These are phyloP conservation scores for Zaprionus bogoriensis DNA, from an alignment of 2,888 invertebrate genomes.

Conservation along the genomic window DNA sequence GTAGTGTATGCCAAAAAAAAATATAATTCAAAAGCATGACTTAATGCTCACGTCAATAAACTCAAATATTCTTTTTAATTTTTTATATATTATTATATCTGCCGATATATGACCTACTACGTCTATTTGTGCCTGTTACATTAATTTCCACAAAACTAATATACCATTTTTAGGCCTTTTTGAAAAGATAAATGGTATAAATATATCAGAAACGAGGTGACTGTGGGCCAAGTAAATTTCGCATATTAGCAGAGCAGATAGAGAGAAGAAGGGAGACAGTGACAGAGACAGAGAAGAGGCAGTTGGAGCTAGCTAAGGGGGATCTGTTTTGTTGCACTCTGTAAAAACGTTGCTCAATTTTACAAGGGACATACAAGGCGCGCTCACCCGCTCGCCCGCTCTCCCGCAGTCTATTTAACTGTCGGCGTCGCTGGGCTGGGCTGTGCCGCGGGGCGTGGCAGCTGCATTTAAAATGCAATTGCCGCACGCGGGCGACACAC, in stretches of 20 bases:
- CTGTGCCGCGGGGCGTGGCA: slow-evolving; percentile 50
- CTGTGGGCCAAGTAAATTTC: slow-evolving; percentile 61
- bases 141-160: no score
- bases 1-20: no score
- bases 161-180: no score
- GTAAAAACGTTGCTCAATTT: slow-evolving; percentile 63
- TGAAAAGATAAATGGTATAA: no score
- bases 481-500: slow-evolving; percentile 30
- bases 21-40: no score
- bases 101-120: no score
- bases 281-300: neutral
- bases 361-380: slow-evolving; percentile 29
- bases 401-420: slow-evolving; percentile 44
- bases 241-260: slow-evolving; percentile 58
- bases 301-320: neutral
- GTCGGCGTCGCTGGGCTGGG: slow-evolving; percentile 10
- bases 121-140: no score
- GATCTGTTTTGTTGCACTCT: slow-evolving; percentile 48
- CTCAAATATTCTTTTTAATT: no score
- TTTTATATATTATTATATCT: no score
- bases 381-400: slow-evolving; percentile 1
- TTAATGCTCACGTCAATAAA: no score
- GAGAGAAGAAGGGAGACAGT: neutral
- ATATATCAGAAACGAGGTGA: slow-evolving; percentile 39
- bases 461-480: slow-evolving; percentile 74